Conservation (phyloP, 2,797 vertebrate species). For the Dipus sagitta region DNA sequence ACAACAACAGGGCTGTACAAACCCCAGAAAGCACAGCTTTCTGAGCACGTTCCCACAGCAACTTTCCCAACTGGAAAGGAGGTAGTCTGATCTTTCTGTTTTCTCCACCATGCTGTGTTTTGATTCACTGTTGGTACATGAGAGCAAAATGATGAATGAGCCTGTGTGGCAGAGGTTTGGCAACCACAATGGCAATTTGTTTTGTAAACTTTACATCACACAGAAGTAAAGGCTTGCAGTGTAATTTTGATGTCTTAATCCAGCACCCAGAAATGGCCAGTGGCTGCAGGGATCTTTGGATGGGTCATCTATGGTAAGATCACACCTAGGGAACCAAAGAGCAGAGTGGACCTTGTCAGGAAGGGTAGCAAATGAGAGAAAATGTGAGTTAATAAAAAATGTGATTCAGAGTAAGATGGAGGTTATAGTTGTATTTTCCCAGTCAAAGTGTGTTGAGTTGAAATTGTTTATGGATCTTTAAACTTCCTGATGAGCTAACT, state of each 20-base stretch:
- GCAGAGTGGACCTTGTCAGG: neutral
- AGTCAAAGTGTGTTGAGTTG: neutral
- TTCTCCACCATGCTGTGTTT: neutral
- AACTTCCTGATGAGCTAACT: conserved; percentile 21
- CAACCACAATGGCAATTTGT: neutral
- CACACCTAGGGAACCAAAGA: conserved; percentile 4
- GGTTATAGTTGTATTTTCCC: neutral
- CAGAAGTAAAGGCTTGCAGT: neutral
- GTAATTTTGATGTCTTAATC: neutral
- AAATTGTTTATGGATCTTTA: conserved; percentile 55
- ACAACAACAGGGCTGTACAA: neutral
- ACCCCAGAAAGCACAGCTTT: neutral
- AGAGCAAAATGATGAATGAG: neutral
- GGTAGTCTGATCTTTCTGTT: neutral
- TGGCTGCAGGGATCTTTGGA: neutral
- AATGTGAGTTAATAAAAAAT: conserved; percentile 34
- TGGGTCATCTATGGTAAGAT: neutral
- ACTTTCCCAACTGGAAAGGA: neutral
- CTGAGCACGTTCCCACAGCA: neutral
- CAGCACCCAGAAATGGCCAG: neutral
- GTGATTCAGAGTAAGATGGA: conserved; percentile 42
- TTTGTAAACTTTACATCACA: neutral
- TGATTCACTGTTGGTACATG: neutral
- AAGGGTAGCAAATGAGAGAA: conserved; percentile 38
- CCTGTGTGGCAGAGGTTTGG: neutral